Evolutionary conservation across 2,797 vertebrate genomes (phyloP), one percentile per base, ranked within the genome.

Genomic region (Passerculus sandwichensis): DNA sequence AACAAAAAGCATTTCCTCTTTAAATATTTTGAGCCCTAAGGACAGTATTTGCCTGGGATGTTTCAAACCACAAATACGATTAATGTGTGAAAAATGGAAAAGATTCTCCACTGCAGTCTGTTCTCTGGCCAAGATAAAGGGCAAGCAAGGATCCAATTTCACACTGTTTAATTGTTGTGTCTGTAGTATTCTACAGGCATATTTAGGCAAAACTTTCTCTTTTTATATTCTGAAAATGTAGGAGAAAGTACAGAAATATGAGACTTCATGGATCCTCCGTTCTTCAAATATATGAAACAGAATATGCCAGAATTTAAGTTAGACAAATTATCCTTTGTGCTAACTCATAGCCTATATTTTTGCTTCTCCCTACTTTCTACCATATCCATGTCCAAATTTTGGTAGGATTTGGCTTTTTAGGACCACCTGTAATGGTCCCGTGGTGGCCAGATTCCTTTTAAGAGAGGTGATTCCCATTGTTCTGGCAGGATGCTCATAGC

Each of bases 61-160:
- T 73, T 86, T 93, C 62, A 86, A 81, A 23, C 29, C 61, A 77
- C 51, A 53, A 56, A 70, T 70, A 45, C 20, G 13, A 89, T 76
- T 75, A 59, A 89, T 54, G 34, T 51, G 40, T 87, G 81, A 89
- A 93, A 89, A 91, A 62, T 59, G 70, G 42, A 74, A 74, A 54
- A n/a, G 15, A 32, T 65, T 86, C 40, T 89, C 32, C 34, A 47
- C 48, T 85, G 67, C 48, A 79, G 14, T 64, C 66, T 86, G 3
- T 73, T 82, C 40, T 64, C 15, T 73, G 76, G 69, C 48, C 50
- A 93, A 83, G 70, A 91, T 57, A 77, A 76, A 83, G 26, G 42
- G 19, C 34, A 79, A 93, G 17, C 20, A 50, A 76, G 21, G 48
- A 73, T 76, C n/a, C 44, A 66, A 10, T 56, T 53, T 81, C 47